A percentile compares a stretch with the other conserved stretches of the same genome.
phyloP scores from a whole-genome alignment of 2,113 vertebrate genomes.

The Pedionomus torquatus region DNA sequence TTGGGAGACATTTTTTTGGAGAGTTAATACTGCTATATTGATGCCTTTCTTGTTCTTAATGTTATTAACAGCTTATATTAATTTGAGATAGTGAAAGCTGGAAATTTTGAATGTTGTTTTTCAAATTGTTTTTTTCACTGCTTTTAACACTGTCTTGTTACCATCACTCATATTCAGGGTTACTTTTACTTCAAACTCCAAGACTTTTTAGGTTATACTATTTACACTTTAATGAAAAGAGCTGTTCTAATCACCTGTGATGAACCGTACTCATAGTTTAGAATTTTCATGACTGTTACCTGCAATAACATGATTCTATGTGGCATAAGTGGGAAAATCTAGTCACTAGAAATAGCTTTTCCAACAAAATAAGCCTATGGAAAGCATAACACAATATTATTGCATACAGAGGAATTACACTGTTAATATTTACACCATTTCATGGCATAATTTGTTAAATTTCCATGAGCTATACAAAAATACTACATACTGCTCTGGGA shows the following conservation, averaged over 20 bases:
- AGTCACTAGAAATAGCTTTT: background rate
- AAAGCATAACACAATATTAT: background rate
- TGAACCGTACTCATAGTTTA: background rate
- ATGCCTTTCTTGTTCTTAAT: background rate
- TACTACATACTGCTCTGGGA: background rate
- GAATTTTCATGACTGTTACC: background rate
- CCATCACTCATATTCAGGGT: background rate
- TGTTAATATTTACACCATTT: background rate
- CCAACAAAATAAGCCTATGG: background rate
- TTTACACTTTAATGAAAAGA: background rate
- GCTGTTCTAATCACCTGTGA: background rate
- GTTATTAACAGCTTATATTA: background rate
- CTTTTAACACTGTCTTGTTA: background rate
- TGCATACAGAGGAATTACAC: background rate
- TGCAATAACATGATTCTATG: background rate
- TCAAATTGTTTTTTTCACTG: background rate
- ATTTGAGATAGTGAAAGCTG: background rate
- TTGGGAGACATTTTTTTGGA: background rate
- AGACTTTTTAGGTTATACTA: background rate
- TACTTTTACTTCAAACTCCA: background rate
- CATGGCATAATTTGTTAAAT: background rate
- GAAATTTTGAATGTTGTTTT: background rate
- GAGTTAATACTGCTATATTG: background rate
- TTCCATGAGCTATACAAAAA: background rate
- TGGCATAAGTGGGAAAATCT: background rate